Percentiles rank a stretch among this genome's conserved stretches.
Conservation (phyloP, 2,113 vertebrate genomes). For the Phaethornis superciliosus region DNA sequence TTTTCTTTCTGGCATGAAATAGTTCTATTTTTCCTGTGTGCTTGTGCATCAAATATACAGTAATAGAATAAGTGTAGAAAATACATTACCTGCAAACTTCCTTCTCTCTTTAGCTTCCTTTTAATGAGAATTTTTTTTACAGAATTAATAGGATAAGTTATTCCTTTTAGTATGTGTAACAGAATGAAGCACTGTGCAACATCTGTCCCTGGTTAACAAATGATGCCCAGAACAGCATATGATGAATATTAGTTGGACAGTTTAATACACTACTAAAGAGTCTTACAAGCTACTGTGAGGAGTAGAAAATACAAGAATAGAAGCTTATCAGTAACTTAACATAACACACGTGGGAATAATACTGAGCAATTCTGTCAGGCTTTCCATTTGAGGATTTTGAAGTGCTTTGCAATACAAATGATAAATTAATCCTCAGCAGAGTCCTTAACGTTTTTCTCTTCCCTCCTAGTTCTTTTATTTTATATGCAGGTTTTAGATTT, state of each 20-base stretch:
- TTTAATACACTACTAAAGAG: conserved; percentile 34
- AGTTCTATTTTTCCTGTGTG: not conserved
- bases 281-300: not conserved
- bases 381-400: conserved; percentile 20
- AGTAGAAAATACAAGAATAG: conserved; percentile 10
- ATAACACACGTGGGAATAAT: conserved; percentile 19
- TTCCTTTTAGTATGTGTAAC: conserved; percentile 31
- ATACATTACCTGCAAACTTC: not conserved
- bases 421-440: conserved; percentile 22
- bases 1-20: not conserved
- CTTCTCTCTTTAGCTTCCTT: conserved; percentile 14
- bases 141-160: conserved; percentile 38
- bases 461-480: not conserved
- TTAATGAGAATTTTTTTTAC: conserved; percentile 39
- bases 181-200: not conserved
- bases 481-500: not conserved
- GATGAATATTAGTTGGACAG: conserved; percentile 44
- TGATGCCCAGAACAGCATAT: not conserved
- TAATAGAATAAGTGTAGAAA: not conserved
- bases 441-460: conserved; percentile 13
- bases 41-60: not conserved
- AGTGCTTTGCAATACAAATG: conserved; percentile 35
- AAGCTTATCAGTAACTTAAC: conserved; percentile 51
- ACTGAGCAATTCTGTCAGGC: conserved; percentile 36
- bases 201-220: conserved; percentile 41